A percentile compares a stretch with the other conserved stretches of the same genome.
Evolutionary conservation across 2,888 invertebrate genomes (phyloP).

Genomic region (Machimus atricapillus): DNA sequence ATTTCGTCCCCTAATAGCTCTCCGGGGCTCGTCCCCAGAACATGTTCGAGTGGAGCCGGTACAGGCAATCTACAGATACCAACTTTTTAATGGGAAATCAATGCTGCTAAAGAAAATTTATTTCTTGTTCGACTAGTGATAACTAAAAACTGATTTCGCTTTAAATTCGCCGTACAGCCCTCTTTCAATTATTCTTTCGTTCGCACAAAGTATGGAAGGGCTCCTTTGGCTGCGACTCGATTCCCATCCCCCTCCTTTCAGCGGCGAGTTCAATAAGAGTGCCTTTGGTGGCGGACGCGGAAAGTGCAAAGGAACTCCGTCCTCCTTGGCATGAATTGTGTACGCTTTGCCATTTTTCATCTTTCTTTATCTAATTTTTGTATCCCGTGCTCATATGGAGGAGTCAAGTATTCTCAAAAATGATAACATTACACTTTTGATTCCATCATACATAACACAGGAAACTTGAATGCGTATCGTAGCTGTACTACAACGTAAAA

Average conservation of each 20-base stretch:
- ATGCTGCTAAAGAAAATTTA: slow-evolving; percentile 41
- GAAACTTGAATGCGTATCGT: too few species aligned
- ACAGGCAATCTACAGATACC: slow-evolving; percentile 36
- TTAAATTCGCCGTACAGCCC: background rate
- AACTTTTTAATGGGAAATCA: slow-evolving; percentile 42
- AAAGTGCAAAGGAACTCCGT: background rate
- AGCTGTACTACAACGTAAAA: too few species aligned
- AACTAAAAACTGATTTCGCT: slow-evolving; percentile 33
- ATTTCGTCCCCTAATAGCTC: slow-evolving; percentile 31
- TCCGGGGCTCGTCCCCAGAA: background rate
- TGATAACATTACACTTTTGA: too few species aligned
- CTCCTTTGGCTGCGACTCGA: background rate
- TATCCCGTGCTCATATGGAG: background rate
- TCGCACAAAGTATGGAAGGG: background rate
- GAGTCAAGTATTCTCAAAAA: too few species aligned
- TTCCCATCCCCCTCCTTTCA: background rate
- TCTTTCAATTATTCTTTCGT: slow-evolving; percentile 26
- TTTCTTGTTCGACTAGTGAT: slow-evolving; percentile 40
- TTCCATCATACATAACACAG: background rate
- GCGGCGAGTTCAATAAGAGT: background rate
- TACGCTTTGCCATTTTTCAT: background rate
- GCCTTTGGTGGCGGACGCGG: background rate
- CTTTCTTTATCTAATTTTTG: background rate
- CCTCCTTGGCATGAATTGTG: background rate
- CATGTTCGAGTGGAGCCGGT: background rate